phyloP scores from a whole-genome alignment of 2,113 vertebrate genomes.

The Malaclemys terrapin region DNA sequence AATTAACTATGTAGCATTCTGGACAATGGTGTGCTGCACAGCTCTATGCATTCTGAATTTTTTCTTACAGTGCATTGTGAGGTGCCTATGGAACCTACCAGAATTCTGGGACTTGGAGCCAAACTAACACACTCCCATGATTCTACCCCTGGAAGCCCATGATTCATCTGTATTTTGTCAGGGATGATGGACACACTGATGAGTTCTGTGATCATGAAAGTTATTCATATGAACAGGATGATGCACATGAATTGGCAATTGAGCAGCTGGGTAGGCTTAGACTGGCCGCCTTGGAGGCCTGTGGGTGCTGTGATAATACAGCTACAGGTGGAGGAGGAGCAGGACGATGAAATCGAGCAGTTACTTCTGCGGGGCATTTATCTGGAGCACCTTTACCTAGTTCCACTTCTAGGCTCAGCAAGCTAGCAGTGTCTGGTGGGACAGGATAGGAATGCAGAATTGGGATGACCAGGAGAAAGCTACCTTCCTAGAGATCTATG shows the following conservation, averaged over 20 bases:
- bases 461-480: too few species aligned
- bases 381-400: too few species aligned
- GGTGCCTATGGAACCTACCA: neutral
- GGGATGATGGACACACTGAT: neutral
- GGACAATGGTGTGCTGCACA: neutral
- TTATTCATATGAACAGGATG: neutral
- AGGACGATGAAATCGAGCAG: neutral
- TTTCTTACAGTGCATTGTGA: neutral
- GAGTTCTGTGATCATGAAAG: neutral
- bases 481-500: too few species aligned
- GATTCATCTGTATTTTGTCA: neutral
- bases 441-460: too few species aligned
- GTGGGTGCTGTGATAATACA: rapidly evolving
- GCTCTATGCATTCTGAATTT: neutral
- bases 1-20: neutral
- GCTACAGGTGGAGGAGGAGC: neutral
- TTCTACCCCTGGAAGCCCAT: neutral
- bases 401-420: too few species aligned
- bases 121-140: neutral
- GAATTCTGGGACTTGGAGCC: neutral
- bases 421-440: too few species aligned
- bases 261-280: neutral
- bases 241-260: neutral
- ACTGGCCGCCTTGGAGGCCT: too few species aligned
- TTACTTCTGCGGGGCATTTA: too few species aligned